These are phyloP conservation scores for Hydra vulgaris DNA, from an alignment of 30 jellyfish, hydroid and myxozoan genomes.

Conservation along the genomic window DNA sequence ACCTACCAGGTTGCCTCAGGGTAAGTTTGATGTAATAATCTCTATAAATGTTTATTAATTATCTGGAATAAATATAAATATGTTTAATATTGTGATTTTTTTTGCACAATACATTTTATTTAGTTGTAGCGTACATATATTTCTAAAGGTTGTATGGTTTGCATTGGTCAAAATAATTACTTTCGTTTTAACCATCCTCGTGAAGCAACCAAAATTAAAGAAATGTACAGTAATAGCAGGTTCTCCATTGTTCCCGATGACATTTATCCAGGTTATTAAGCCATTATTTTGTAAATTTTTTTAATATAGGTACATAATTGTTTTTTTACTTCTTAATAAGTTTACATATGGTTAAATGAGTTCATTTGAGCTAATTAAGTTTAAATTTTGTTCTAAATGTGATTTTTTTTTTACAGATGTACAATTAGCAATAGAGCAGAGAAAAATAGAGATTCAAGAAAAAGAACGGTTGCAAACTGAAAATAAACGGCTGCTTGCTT, in stretches of 20 bases:
- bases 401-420: conserved; percentile 47
- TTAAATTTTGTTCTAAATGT: neutral
- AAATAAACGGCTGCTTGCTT: conserved; percentile 77
- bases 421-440: conserved; percentile 92
- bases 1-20: conserved; percentile 87
- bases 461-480: conserved; percentile 78
- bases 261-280: conserved; percentile 93
- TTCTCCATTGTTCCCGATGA: conserved; percentile 94
- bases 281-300: neutral
- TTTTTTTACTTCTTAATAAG: too few relatives aligned
- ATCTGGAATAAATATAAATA: too few relatives aligned
- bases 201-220: conserved; percentile 81
- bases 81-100: too few relatives aligned
- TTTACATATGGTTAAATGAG: too few relatives aligned
- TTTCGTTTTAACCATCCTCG: conserved; percentile 91
- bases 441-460: conserved; percentile 89
- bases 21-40: conserved; percentile 11
- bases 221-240: conserved; percentile 49
- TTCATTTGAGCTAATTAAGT: too few relatives aligned
- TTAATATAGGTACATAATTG: too few relatives aligned
- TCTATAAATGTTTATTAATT: too few relatives aligned
- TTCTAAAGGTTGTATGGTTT: conserved; percentile 72
- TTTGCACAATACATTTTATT: neutral
- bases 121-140: neutral
- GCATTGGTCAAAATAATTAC: conserved; percentile 84